Conservation (phyloP, 53 echinoderm and acorn worm species). For the Actinopyga echinites region DNA sequence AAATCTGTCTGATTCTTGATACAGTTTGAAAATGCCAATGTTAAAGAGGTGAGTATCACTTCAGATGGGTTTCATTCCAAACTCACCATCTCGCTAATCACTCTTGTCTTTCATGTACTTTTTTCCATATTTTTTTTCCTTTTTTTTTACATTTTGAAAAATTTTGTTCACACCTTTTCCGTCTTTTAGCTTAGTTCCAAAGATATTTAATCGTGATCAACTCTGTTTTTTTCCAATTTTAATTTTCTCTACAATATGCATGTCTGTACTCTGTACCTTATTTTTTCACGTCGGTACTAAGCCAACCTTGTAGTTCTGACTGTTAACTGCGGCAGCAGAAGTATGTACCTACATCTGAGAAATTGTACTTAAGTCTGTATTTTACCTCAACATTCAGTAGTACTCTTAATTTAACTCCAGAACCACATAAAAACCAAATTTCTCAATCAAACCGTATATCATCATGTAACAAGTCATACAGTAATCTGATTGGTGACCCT, state of each 20-base stretch:
- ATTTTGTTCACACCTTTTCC: background rate
- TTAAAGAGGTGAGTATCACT: constrained; percentile 34
- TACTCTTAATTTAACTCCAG: too few relatives aligned
- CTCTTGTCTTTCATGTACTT: background rate
- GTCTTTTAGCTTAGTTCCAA: constrained; percentile 27
- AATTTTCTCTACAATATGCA: constrained; percentile 25
- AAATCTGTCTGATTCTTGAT: constrained; percentile 33
- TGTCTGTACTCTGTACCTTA: constrained; percentile 4
- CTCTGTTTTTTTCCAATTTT: background rate
- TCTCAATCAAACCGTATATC: too few relatives aligned
- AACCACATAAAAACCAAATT: too few relatives aligned
- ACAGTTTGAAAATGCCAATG: constrained; percentile 23
- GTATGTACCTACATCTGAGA: too few relatives aligned
- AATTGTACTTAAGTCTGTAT: too few relatives aligned
- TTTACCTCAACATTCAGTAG: too few relatives aligned
- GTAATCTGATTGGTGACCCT: too few relatives aligned
- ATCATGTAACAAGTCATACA: too few relatives aligned
- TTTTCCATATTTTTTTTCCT: constrained; percentile 4
- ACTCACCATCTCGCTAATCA: constrained; percentile 40
- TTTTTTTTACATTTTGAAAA: background rate
- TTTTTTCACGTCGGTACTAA: constrained; percentile 16
- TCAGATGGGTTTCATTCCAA: constrained; percentile 32
- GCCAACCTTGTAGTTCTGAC: too few relatives aligned
- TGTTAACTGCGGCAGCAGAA: too few relatives aligned
- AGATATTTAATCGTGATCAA: constrained; percentile 22